A percentile compares a stretch with the other conserved stretches of the same genome.
phyloP scores from a whole-genome alignment of 1,140 invertebrate species.

The Ostrea edulis region DNA sequence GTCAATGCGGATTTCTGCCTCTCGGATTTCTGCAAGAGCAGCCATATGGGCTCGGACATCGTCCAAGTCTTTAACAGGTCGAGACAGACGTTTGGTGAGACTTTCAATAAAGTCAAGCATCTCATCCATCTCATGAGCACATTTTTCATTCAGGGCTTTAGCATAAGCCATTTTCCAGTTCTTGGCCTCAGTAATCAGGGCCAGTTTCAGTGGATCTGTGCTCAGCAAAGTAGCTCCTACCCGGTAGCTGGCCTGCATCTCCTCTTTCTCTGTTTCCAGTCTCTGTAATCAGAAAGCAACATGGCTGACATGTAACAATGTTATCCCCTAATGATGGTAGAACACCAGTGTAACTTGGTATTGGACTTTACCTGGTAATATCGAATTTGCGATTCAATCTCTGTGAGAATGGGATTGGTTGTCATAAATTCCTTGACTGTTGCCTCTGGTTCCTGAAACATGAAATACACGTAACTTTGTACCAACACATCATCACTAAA shows the following conservation, averaged over 20 bases:
- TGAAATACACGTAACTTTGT: background rate
- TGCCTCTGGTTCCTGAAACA: conserved; percentile 84
- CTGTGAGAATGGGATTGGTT: conserved; percentile 85
- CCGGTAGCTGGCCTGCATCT: conserved; percentile 74
- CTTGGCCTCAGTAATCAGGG: conserved; percentile 91
- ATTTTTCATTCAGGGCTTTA: conserved; percentile 94
- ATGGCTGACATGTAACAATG: background rate
- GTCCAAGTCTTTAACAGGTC: conserved; percentile 93
- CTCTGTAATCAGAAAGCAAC: conserved; percentile 60
- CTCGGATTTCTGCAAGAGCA: conserved; percentile 93
- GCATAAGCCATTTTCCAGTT: conserved; percentile 91
- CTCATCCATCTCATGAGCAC: conserved; percentile 93
- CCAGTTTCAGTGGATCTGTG: conserved; percentile 91
- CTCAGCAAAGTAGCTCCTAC: conserved; percentile 78
- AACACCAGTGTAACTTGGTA: background rate
- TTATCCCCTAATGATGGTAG: background rate
- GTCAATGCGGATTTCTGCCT: conserved; percentile 97
- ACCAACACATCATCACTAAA: too few relatives aligned
- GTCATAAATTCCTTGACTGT: conserved; percentile 90
- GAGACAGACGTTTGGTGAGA: conserved; percentile 78
- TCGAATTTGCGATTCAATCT: conserved; percentile 89
- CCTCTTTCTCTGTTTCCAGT: conserved; percentile 77
- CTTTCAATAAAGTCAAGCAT: conserved; percentile 78
- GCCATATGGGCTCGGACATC: conserved; percentile 96
- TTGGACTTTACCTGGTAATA: conserved; percentile 75